Evolutionary conservation across 2,113 vertebrate genomes (phyloP).

Genomic region (Tringa solitaria): DNA sequence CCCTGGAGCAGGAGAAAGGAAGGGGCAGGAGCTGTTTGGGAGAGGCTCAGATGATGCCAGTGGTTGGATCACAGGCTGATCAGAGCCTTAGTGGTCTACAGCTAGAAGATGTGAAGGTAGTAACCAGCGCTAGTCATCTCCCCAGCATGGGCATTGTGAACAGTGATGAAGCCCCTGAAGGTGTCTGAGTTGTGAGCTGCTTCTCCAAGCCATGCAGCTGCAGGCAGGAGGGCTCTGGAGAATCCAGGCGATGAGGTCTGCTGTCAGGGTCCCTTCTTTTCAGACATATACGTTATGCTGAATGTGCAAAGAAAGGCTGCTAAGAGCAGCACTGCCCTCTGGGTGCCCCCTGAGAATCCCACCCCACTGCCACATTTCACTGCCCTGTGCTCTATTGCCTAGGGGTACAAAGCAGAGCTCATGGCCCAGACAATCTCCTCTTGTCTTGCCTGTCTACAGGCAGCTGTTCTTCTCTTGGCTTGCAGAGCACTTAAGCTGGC

Average conservation of each 20-base stretch:
- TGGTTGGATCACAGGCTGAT: background rate
- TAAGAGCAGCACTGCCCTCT: background rate
- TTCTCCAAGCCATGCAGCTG: background rate
- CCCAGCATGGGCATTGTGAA: accelerated
- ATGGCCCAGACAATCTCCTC: constrained; percentile 12
- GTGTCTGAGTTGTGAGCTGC: background rate
- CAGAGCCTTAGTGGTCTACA: background rate
- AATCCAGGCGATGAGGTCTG: background rate
- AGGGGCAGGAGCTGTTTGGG: background rate
- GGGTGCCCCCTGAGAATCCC: background rate
- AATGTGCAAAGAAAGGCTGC: background rate
- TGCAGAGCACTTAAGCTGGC: background rate
- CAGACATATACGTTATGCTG: background rate
- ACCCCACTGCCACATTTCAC: background rate
- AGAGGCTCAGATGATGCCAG: accelerated
- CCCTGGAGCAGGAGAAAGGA: background rate
- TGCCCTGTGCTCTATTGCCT: background rate
- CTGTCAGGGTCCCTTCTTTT: background rate
- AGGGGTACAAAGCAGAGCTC: background rate
- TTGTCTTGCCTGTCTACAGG: constrained; percentile 10
- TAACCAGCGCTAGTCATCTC: background rate
- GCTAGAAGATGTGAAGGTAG: background rate
- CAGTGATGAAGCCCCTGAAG: accelerated
- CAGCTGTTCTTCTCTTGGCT: constrained; percentile 23
- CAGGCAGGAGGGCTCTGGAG: background rate